Percentiles rank a stretch among this genome's conserved stretches.
These are phyloP conservation scores for Luehdorfia chinensis DNA, from an alignment of 1,140 invertebrate genomes.

Conservation along the genomic window DNA sequence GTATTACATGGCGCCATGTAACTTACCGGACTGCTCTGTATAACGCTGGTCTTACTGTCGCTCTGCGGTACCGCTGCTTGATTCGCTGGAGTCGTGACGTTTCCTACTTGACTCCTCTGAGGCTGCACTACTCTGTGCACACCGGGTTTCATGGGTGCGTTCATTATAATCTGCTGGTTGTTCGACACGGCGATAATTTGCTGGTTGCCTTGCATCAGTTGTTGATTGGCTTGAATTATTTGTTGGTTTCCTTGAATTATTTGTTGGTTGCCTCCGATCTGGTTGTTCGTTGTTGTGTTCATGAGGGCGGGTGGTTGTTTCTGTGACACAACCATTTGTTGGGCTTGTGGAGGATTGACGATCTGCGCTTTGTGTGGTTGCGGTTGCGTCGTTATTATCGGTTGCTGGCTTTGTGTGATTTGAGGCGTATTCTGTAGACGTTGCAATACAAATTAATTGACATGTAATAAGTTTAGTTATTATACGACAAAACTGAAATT, in stretches of 20 bases:
- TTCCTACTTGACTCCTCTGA: constrained; percentile 43
- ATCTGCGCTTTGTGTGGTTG: constrained; percentile 72
- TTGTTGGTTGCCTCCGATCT: constrained; percentile 31
- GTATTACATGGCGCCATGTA: no score
- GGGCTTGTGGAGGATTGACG: constrained; percentile 46
- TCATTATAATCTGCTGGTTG: constrained; percentile 66
- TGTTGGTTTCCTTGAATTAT: constrained; percentile 15
- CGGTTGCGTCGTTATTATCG: constrained; percentile 69
- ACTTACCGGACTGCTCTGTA: constrained; percentile 44
- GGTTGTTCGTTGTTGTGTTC: constrained; percentile 46
- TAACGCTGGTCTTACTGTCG: constrained; percentile 39
- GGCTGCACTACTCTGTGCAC: constrained; percentile 55
- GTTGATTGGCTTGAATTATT: constrained; percentile 26
- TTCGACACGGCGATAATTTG: constrained; percentile 64
- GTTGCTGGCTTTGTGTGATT: constrained; percentile 70
- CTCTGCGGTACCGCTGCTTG: constrained; percentile 23
- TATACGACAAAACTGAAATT: no score
- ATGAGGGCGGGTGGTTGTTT: constrained; percentile 62
- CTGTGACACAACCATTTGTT: constrained; percentile 65
- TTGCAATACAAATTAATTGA: background rate
- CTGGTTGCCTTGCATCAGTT: constrained; percentile 55
- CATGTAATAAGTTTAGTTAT: no score
- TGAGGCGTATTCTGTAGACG: constrained; percentile 57
- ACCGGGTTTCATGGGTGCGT: constrained; percentile 45
- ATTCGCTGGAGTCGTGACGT: constrained; percentile 22